These are phyloP conservation scores for Drosophila colorata DNA, from an alignment of 2,888 invertebrate genomes.

Conservation along the genomic window DNA sequence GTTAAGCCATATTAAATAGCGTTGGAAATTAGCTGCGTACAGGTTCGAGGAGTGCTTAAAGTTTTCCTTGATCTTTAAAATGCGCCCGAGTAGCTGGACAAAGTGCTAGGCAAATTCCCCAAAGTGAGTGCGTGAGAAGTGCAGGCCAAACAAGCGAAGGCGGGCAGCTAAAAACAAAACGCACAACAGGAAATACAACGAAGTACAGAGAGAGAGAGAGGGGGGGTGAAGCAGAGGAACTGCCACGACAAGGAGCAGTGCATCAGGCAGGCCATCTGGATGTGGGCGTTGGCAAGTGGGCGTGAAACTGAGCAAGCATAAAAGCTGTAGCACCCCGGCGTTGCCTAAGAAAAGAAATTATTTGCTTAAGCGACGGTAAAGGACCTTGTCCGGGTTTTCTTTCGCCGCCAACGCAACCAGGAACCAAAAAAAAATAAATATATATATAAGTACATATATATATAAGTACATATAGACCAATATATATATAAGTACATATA, in stretches of 20 bases:
- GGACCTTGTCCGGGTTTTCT: constrained; percentile 60
- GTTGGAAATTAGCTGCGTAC: too few species aligned
- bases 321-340: constrained; percentile 47
- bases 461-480: constrained; percentile 1
- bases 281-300: constrained; percentile 26
- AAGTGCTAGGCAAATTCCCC: constrained; percentile 67
- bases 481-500: background rate
- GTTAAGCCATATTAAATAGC: too few species aligned
- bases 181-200: constrained; percentile 63
- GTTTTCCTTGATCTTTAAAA: constrained; percentile 25
- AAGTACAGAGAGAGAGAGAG: background rate
- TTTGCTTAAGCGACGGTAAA: constrained; percentile 77
- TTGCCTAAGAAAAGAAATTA: constrained; percentile 73
- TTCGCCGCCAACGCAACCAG: constrained; percentile 40
- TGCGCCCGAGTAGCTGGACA: constrained; percentile 10
- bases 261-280: constrained; percentile 30
- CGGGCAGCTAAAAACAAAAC: constrained; percentile 60
- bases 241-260: constrained; percentile 20
- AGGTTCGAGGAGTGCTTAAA: background rate
- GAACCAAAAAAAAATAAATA: constrained; percentile 21
- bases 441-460: background rate
- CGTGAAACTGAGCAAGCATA: constrained; percentile 53
- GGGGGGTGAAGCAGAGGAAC: background rate
- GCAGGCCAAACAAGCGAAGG: constrained; percentile 66
- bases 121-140: constrained; percentile 66